Percentiles rank a stretch among this genome's conserved stretches.
phyloP scores from a whole-genome alignment of 2,113 vertebrate species.

The Amphilophus citrinellus region DNA sequence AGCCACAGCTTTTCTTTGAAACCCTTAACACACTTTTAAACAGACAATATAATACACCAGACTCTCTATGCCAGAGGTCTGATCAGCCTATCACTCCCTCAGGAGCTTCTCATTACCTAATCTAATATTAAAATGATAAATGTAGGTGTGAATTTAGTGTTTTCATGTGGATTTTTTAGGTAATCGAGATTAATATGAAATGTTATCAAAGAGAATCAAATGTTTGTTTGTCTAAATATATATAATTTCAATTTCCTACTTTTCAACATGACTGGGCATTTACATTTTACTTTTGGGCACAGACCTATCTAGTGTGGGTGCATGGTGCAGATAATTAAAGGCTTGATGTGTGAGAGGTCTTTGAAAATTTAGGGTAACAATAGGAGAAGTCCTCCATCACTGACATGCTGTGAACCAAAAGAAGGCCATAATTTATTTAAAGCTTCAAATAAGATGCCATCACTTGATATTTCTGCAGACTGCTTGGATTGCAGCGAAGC shows the following conservation, averaged over 20 bases:
- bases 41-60: not conserved
- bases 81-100: not conserved
- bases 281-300: not conserved
- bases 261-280: not conserved
- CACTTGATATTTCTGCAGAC: not conserved
- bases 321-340: slow-evolving; percentile 16
- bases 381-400: not conserved
- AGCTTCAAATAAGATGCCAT: not conserved
- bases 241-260: not conserved
- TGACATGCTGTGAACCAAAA: not conserved
- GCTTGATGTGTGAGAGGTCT: slow-evolving; percentile 4
- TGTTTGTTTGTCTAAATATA: not conserved
- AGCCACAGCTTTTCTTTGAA: not conserved
- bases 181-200: not conserved
- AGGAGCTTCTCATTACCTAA: not conserved
- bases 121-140: not conserved
- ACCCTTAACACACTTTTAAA: not conserved
- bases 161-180: rapidly evolving
- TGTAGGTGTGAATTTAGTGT: no score
- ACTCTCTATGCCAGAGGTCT: not conserved
- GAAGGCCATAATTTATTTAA: not conserved
- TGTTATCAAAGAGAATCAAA: not conserved
- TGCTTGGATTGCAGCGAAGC: not conserved
- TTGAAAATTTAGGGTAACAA: not conserved
- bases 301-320: not conserved